Evolutionary conservation across 1,140 invertebrate species (phyloP).

Genomic region (Philotrypesis tridentata): DNA sequence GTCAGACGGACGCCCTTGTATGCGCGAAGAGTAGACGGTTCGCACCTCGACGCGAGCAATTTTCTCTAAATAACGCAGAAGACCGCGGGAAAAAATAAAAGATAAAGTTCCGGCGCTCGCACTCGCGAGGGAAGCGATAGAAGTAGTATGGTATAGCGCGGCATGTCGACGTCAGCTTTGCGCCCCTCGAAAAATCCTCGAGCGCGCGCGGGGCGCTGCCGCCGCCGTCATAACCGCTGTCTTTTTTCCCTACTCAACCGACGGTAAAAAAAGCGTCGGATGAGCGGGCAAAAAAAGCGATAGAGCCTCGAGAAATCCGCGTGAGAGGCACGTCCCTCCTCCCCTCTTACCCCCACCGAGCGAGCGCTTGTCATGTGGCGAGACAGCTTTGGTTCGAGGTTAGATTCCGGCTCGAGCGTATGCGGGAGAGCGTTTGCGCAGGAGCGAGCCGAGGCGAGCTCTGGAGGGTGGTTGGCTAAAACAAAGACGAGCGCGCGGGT

Average conservation of each 20-base stretch:
- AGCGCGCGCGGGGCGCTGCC: background rate
- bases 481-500: conserved; percentile 69
- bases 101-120: background rate
- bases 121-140: background rate
- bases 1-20: background rate
- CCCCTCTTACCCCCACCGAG: conserved; percentile 19
- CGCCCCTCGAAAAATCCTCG: background rate
- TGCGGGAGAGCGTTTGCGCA: conserved; percentile 8
- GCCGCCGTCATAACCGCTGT: conserved; percentile 5
- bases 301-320: conserved; percentile 33
- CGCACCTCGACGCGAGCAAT: background rate
- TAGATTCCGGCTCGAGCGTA: conserved; percentile 45
- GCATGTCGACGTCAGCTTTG: background rate
- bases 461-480: conserved; percentile 69
- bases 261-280: conserved; percentile 22
- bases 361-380: conserved; percentile 30
- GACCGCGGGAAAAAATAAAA: background rate
- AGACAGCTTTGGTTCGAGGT: conserved; percentile 53
- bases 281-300: conserved; percentile 23
- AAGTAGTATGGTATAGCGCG: no score
- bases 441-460: conserved; percentile 11
- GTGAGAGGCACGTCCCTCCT: background rate
- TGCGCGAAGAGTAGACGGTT: background rate
- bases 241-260: conserved; percentile 35
- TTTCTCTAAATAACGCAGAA: background rate